phyloP scores from a whole-genome alignment of 2,797 vertebrate species.

The Philypnodon macrostomus region DNA sequence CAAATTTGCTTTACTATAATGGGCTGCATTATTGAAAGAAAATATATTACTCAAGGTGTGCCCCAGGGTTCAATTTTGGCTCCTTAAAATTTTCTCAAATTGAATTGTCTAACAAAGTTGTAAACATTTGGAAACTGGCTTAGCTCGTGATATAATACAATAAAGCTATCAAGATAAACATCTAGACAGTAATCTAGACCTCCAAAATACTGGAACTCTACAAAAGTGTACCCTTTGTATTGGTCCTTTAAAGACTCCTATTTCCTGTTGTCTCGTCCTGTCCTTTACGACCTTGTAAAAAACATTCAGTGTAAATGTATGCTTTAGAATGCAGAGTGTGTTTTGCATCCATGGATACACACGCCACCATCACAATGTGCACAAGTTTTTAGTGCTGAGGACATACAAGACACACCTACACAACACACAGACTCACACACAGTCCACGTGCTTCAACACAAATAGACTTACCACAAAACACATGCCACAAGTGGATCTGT shows the following conservation, averaged over 20 bases:
- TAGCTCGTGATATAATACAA: no score
- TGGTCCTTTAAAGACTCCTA: conserved; percentile 13
- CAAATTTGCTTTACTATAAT: no score
- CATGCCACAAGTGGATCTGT: background rate
- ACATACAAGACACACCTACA: conserved; percentile 14
- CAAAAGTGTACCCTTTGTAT: no score
- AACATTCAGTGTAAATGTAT: conserved; percentile 1
- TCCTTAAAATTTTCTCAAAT: no score
- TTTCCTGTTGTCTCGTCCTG: conserved; percentile 11
- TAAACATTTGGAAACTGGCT: no score
- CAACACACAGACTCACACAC: background rate
- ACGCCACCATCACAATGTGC: conserved; percentile 14
- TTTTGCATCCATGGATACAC: conserved; percentile 9
- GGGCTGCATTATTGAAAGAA: no score
- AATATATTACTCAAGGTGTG: no score
- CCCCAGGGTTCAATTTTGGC: no score
- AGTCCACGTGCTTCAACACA: conserved; percentile 13
- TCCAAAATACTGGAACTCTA: no score
- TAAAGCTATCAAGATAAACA: no score
- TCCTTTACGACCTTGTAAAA: conserved; percentile 27
- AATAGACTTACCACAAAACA: background rate
- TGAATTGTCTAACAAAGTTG: no score
- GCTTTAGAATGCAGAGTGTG: conserved; percentile 21
- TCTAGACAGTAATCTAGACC: no score
- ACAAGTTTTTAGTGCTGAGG: conserved; percentile 8